phyloP scores from a whole-genome alignment of 2,113 vertebrate genomes.

The Poecile atricapillus region DNA sequence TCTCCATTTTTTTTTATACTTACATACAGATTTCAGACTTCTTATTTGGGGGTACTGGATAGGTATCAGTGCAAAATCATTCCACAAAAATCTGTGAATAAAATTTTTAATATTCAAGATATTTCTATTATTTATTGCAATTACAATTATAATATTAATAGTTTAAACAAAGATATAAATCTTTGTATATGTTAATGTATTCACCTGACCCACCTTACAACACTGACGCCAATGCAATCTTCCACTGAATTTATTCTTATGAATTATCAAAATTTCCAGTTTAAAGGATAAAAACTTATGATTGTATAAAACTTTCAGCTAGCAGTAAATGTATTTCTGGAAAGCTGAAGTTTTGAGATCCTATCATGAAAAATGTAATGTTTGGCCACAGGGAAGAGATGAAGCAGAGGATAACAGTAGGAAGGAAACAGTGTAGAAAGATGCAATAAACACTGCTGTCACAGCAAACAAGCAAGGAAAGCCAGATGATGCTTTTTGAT shows the following conservation, averaged over 20 bases:
- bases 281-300: neutral
- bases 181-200: neutral
- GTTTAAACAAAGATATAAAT: neutral
- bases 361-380: neutral
- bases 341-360: neutral
- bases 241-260: neutral
- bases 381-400: neutral
- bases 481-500: neutral
- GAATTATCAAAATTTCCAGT: neutral
- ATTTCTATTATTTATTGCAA: neutral
- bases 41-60: neutral
- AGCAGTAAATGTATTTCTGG: accelerated
- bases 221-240: neutral
- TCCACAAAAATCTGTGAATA: neutral
- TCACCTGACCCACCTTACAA: neutral
- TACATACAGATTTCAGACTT: neutral
- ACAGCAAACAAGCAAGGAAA: neutral
- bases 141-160: neutral
- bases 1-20: neutral
- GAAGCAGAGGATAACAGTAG: neutral
- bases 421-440: neutral
- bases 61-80: neutral
- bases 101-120: neutral
- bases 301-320: neutral
- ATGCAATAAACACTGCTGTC: neutral